Conservation (phyloP, 2,797 vertebrate genomes). For the Sebastes iracundus region DNA sequence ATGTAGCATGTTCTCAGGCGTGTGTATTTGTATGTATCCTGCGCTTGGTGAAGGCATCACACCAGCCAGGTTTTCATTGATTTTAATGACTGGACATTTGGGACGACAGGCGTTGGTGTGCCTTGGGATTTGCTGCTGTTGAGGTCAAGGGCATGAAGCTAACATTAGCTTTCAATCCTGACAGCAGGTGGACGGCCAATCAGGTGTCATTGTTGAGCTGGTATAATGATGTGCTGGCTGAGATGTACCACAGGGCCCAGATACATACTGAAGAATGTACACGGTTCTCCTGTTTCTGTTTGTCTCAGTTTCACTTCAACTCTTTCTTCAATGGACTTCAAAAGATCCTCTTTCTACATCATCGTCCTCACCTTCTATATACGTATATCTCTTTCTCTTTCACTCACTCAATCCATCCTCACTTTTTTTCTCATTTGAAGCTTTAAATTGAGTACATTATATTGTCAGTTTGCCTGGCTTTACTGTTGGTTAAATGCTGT, state of each 20-base stretch:
- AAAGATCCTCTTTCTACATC: background rate
- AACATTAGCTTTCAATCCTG: constrained; percentile 25
- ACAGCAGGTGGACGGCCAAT: constrained; percentile 22
- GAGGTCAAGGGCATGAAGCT: constrained; percentile 24
- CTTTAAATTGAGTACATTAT: background rate
- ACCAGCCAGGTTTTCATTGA: constrained; percentile 4
- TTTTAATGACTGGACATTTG: constrained; percentile 45
- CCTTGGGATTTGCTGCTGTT: constrained; percentile 30
- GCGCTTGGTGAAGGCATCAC: background rate
- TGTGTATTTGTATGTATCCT: constrained; percentile 11
- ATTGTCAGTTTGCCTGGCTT: background rate
- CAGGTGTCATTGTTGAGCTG: background rate
- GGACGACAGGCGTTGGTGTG: constrained; percentile 6
- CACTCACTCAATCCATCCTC: background rate
- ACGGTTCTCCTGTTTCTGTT: background rate
- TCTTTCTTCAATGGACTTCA: background rate
- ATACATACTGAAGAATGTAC: background rate
- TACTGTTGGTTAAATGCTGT: background rate
- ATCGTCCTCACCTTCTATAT: background rate
- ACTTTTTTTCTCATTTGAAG: background rate
- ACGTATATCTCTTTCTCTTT: background rate
- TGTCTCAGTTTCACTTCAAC: background rate
- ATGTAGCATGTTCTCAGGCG: background rate
- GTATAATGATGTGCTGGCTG: constrained; percentile 25
- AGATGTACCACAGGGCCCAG: background rate